phyloP scores from a whole-genome alignment of 2,888 invertebrate genomes.

The Orthonychiurus folsomi region DNA sequence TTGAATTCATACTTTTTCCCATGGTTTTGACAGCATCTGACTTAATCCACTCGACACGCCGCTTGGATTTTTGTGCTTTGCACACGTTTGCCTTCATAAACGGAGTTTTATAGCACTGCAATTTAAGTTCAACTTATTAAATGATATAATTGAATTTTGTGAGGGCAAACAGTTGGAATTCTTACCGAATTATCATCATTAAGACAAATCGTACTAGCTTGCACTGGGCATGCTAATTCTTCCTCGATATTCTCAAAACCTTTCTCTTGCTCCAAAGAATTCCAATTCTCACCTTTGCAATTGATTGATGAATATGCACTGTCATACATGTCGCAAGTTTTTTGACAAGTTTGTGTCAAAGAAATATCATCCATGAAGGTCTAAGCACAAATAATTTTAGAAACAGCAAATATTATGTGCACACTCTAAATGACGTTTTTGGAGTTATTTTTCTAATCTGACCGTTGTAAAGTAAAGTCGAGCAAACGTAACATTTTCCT shows the following conservation, averaged over 20 bases:
- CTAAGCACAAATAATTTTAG: constrained; percentile 2
- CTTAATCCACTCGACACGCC: neutral
- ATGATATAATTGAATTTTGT: too few species aligned
- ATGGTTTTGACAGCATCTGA: neutral
- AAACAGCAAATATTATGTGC: neutral
- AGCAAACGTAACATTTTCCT: constrained; percentile 15
- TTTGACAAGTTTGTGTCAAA: constrained; percentile 20
- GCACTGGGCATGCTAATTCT: too few species aligned
- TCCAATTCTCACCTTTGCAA: constrained; percentile 18
- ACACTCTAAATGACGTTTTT: constrained; percentile 2
- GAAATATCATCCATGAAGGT: constrained; percentile 19
- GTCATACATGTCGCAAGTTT: constrained; percentile 22
- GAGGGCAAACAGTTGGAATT: too few species aligned
- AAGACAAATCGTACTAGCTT: neutral
- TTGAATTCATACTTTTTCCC: neutral
- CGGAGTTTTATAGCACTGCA: too few species aligned
- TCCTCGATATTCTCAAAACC: constrained; percentile 24
- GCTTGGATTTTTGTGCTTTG: neutral
- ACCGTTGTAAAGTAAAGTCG: constrained; percentile 23
- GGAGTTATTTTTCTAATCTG: neutral
- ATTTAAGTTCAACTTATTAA: too few species aligned
- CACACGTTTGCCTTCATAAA: too few species aligned
- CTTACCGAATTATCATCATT: too few species aligned
- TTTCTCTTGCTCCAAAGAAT: constrained; percentile 19
- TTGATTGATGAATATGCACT: constrained; percentile 20